Conservation (phyloP, 2,888 invertebrate genomes). For the Trichopria drosophilae region DNA sequence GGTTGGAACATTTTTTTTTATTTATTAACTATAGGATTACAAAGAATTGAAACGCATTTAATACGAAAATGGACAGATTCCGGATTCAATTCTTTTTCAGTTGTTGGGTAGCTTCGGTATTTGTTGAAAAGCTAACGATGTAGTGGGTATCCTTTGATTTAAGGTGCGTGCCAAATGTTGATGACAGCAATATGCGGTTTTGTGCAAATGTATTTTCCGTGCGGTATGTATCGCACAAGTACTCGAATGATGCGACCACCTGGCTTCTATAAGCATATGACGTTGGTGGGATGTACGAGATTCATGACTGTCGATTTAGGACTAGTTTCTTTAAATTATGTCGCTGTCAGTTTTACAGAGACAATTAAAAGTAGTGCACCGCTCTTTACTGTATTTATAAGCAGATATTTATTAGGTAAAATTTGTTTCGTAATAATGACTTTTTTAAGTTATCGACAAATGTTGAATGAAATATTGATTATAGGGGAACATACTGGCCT, state of each 20-base stretch:
- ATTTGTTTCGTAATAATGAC: neutral
- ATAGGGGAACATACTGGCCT: slow-evolving; percentile 68
- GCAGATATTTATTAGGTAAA: slow-evolving; percentile 66
- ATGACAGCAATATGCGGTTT: slow-evolving; percentile 76
- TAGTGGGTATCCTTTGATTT: slow-evolving; percentile 34
- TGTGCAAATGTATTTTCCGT: slow-evolving; percentile 73
- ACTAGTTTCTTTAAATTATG: slow-evolving; percentile 73
- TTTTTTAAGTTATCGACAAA: slow-evolving; percentile 3
- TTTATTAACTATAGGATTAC: no score
- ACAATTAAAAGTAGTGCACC: slow-evolving; percentile 81
- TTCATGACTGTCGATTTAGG: slow-evolving; percentile 76
- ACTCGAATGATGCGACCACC: slow-evolving; percentile 66
- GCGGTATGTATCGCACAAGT: slow-evolving; percentile 70
- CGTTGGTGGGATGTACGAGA: slow-evolving; percentile 72
- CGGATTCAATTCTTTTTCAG: neutral
- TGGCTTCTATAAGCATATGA: slow-evolving; percentile 74
- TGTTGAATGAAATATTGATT: slow-evolving; percentile 28
- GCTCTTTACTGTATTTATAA: slow-evolving; percentile 76
- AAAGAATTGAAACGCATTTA: no score
- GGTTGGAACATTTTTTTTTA: no score
- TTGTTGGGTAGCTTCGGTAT: no score
- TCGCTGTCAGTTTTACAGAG: slow-evolving; percentile 80
- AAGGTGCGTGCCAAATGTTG: slow-evolving; percentile 76
- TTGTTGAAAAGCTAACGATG: neutral
- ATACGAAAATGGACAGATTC: no score